phyloP scores from a whole-genome alignment of 2,888 invertebrate species.

The Phasia obesa region DNA sequence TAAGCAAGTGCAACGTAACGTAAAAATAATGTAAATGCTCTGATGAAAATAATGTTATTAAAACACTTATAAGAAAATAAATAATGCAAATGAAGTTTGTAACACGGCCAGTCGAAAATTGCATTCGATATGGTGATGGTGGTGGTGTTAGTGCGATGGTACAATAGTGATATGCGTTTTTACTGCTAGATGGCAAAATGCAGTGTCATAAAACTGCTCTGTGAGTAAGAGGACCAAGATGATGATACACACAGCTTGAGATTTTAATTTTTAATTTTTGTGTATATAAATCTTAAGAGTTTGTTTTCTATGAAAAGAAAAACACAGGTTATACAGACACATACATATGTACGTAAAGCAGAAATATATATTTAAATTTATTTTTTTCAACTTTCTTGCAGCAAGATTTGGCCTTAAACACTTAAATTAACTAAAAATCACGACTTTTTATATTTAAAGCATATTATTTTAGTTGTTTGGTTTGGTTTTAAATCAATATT shows the following conservation, averaged over 20 bases:
- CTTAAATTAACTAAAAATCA: constrained; percentile 57
- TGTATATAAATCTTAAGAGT: constrained; percentile 22
- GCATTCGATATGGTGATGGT: constrained; percentile 9
- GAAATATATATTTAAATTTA: constrained; percentile 8
- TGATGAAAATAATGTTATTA: constrained; percentile 16
- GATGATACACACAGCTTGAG: constrained; percentile 49
- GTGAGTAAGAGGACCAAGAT: constrained; percentile 13
- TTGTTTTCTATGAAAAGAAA: background rate
- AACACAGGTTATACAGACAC: constrained; percentile 15
- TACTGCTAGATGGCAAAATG: constrained; percentile 5
- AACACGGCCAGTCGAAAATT: constrained; percentile 53
- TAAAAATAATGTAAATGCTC: constrained; percentile 31
- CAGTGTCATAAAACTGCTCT: constrained; percentile 11
- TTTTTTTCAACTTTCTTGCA: background rate
- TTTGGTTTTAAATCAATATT: constrained; percentile 20
- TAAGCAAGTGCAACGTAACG: constrained; percentile 38
- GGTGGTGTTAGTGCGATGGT: constrained; percentile 23
- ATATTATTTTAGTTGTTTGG: background rate
- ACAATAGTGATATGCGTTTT: constrained; percentile 40
- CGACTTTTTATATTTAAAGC: constrained; percentile 38
- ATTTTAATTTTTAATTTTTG: constrained; percentile 1
- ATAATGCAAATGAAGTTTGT: constrained; percentile 37
- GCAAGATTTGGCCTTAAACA: background rate
- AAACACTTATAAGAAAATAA: constrained; percentile 19
- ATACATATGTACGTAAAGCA: background rate